Base-by-base conservation (phyloP, 1,140 invertebrate species). In the silkworm (Bombyx mori) region DNA sequence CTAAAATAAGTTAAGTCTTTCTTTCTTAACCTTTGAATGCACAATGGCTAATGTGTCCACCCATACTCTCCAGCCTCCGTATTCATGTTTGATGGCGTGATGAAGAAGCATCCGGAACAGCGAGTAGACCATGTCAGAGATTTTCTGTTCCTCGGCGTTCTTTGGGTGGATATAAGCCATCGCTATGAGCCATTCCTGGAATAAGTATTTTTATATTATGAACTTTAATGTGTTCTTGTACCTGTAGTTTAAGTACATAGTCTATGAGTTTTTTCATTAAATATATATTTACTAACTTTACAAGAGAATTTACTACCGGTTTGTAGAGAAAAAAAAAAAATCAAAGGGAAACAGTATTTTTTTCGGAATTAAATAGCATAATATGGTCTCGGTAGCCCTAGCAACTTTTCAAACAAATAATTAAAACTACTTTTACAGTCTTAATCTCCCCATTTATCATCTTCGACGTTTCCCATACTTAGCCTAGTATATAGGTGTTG, bases 31-130 rank as follows among this genome's bases (percentile, higher is more conserved):
- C 92, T 99, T 99, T 1, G 98, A 99, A 90, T 99, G 99, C 10
- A 99, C 96, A 77, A 99, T 99, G 6, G 99, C 98, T 49, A 99
- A 81, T 0, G 98, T 99, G 82, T 99, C 99, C 7, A 99, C 98
- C 98, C 99, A 99, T 8, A 99, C 99, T 66, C 99, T 90, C 99
- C 99, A 99, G 8, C 99, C 99, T n/a, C 99, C 98, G 77, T 99
- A 99, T 88, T 99, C 99, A 75, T 97, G 96, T 82, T 99, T 99
- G 57, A 99, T 99, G 10, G 99, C 99, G 84, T 99, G 99, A 88
- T 99, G 98, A 5, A 99, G 88, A 26, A 99, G 89, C 96, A 99
- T 99, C 8, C 88, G 69, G 88, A 99, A 99, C 56, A 99, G 88
- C 1, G 97, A 95, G 84, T 99, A 99, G 18, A 99, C 98, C 95